Conservation (phyloP, 2,888 invertebrate species). For the Spialia ferax region DNA sequence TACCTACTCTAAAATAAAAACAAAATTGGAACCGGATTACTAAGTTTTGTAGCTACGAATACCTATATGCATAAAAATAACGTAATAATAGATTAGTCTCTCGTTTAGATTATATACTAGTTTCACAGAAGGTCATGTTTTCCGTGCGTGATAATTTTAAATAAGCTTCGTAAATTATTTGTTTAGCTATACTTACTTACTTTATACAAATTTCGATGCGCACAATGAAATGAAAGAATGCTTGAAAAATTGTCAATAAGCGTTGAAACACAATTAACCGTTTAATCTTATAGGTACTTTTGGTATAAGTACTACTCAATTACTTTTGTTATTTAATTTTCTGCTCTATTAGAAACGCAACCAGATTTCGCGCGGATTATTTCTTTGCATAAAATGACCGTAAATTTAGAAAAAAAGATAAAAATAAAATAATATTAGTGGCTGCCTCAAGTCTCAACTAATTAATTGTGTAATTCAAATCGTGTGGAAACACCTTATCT, state of each 20-base stretch:
- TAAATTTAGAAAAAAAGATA: no score
- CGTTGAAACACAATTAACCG: not conserved
- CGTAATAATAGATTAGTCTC: not conserved
- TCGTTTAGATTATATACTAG: not conserved
- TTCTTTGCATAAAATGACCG: not conserved
- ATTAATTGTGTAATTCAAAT: no score
- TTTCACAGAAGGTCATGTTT: constrained; percentile 4
- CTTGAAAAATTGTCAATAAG: constrained; percentile 2
- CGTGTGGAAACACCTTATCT: not conserved
- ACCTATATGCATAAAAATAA: not conserved
- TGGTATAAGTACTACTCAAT: no score
- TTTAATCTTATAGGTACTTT: not conserved
- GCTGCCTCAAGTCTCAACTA: no score
- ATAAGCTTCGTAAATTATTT: not conserved
- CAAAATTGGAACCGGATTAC: no score
- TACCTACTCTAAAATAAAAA: no score
- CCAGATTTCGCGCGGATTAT: not conserved
- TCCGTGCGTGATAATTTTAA: not conserved
- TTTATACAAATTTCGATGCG: no score
- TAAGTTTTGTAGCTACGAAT: not conserved
- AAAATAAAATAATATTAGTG: no score
- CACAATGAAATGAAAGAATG: not conserved
- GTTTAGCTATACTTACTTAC: not conserved
- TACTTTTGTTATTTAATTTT: not conserved
- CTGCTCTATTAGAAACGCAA: not conserved